Evolutionary conservation across 2,113 vertebrate species (phyloP).

Genomic region (Sturnira hondurensis): DNA sequence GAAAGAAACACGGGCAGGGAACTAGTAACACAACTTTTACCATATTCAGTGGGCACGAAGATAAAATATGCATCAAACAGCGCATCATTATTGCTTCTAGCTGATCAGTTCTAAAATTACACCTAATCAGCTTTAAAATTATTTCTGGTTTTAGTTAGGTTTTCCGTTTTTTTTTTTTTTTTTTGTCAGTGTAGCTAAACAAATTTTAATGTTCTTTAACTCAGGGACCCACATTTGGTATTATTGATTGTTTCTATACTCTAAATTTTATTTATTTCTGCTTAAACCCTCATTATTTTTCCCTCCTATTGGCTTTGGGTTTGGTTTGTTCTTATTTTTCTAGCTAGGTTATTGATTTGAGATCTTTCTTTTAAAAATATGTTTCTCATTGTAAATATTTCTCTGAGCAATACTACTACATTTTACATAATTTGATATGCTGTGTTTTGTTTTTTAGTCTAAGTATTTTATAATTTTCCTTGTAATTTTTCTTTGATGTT

Average conservation of each 20-base stretch:
- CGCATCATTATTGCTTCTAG: too few species aligned
- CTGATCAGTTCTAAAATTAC: too few species aligned
- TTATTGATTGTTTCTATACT: not conserved
- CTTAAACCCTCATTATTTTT: too few species aligned
- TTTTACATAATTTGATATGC: not conserved
- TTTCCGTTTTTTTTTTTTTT: not conserved
- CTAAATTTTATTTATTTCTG: not conserved
- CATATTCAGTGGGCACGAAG: too few species aligned
- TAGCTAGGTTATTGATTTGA: not conserved
- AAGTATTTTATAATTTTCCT: not conserved
- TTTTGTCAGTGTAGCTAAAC: not conserved
- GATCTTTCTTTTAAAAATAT: not conserved
- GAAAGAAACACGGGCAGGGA: too few species aligned
- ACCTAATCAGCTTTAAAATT: not conserved
- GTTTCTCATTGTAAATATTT: not conserved
- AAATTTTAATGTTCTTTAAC: not conserved
- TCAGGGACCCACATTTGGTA: not conserved
- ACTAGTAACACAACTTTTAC: too few species aligned
- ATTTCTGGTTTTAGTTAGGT: not conserved
- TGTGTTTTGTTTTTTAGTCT: not conserved
- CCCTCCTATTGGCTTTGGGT: too few species aligned
- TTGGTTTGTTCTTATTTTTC: not conserved
- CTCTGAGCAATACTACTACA: not conserved
- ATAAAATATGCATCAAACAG: too few species aligned
- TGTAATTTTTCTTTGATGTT: not conserved